phyloP scores from a whole-genome alignment of 2,888 invertebrate species.

The Trissolcus japonicus region DNA sequence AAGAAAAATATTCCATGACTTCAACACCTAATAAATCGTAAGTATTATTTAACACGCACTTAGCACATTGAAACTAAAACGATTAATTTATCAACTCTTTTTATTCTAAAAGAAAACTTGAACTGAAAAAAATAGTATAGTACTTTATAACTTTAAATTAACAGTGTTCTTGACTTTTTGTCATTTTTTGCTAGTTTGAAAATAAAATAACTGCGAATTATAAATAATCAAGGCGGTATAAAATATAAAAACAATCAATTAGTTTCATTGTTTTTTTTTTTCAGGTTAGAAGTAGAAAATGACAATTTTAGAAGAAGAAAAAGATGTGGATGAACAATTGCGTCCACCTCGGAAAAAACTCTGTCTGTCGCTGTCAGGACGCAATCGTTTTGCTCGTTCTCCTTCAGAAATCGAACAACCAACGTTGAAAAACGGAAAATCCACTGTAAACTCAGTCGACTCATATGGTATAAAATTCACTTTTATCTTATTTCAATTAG shows the following conservation, averaged over 20 bases:
- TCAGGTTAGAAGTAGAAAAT: constrained; percentile 76
- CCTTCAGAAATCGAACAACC: constrained; percentile 66
- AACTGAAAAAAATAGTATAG: too few species aligned
- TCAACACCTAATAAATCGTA: constrained; percentile 53
- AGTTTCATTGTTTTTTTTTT: constrained; percentile 29
- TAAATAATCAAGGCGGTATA: not conserved
- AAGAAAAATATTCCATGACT: constrained; percentile 56
- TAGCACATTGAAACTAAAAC: too few species aligned
- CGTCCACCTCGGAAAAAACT: constrained; percentile 77
- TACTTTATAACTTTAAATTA: too few species aligned
- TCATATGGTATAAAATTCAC: constrained; percentile 61
- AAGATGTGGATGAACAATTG: constrained; percentile 76
- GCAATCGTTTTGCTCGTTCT: constrained; percentile 60
- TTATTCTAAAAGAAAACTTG: too few species aligned
- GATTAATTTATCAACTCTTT: too few species aligned
- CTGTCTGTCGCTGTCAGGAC: constrained; percentile 73
- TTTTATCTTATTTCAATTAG: not conserved
- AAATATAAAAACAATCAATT: constrained; percentile 1
- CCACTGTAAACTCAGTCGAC: constrained; percentile 29
- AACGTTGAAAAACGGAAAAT: constrained; percentile 41
- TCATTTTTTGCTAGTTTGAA: not conserved
- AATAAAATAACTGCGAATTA: not conserved
- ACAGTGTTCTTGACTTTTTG: too few species aligned
- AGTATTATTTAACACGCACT: constrained; percentile 21
- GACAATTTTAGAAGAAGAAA: constrained; percentile 78